Evolutionary conservation across 2,888 invertebrate genomes (phyloP).

Genomic region (Rhagonycha fulva): DNA sequence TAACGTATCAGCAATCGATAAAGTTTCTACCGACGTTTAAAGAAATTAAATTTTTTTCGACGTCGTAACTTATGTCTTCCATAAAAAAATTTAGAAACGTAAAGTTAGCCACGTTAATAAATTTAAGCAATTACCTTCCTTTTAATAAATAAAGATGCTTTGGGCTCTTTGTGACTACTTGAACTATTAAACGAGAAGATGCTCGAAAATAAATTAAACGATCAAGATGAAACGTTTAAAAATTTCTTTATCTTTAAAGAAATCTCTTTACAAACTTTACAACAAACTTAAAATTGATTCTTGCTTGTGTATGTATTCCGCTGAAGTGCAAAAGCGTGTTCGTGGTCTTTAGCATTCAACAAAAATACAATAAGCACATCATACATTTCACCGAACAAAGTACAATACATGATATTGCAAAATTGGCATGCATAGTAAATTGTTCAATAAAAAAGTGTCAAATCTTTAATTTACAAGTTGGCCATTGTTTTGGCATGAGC

Average conservation of each 20-base stretch:
- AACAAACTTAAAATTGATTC: slow-evolving; percentile 14
- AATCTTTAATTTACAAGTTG: background rate
- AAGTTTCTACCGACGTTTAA: background rate
- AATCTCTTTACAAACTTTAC: slow-evolving; percentile 5
- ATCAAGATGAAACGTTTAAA: slow-evolving; percentile 5
- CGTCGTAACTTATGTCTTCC: background rate
- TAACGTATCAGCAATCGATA: background rate
- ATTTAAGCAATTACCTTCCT: background rate
- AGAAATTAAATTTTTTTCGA: background rate
- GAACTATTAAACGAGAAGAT: slow-evolving; percentile 14
- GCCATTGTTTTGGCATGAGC: background rate
- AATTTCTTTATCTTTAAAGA: slow-evolving; percentile 9
- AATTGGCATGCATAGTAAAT: background rate
- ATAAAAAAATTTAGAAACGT: slow-evolving; percentile 27
- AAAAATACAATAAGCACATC: slow-evolving; percentile 20
- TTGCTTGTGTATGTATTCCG: slow-evolving; percentile 10
- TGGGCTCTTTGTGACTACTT: slow-evolving; percentile 10
- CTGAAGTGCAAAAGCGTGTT: slow-evolving; percentile 25
- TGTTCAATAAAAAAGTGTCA: background rate
- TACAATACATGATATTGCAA: slow-evolving; percentile 19
- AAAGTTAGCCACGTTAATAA: background rate
- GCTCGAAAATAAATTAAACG: background rate
- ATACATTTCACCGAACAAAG: slow-evolving; percentile 22
- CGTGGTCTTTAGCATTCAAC: slow-evolving; percentile 11
- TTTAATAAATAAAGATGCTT: slow-evolving; percentile 3